Evolutionary conservation across 2,888 invertebrate species (phyloP).

Genomic region (Epistrophe eligans): DNA sequence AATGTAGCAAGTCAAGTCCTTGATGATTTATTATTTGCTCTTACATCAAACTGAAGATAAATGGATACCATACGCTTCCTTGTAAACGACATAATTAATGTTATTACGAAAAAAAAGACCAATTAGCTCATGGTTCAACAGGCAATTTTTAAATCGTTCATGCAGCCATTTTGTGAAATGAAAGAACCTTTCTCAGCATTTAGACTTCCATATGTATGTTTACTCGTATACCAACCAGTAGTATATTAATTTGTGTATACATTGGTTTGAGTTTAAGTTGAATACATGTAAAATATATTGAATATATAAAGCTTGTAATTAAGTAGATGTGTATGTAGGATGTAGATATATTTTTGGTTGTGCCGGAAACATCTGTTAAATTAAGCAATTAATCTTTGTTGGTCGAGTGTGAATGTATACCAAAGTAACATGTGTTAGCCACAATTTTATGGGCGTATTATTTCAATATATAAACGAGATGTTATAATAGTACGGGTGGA

Average conservation of each 20-base stretch:
- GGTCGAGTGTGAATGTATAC: conserved; percentile 25
- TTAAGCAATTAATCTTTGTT: conserved; percentile 41
- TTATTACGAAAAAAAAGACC: conserved; percentile 58
- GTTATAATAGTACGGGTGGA: background rate
- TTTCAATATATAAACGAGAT: background rate
- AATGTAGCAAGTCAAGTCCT: background rate
- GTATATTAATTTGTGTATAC: background rate
- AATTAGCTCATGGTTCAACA: conserved; percentile 65
- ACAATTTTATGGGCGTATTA: conserved; percentile 18
- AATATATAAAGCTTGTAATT: conserved; percentile 25
- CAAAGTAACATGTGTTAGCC: conserved; percentile 28
- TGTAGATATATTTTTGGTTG: conserved; percentile 18
- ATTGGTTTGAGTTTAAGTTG: background rate
- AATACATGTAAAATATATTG: background rate
- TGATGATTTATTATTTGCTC: conserved; percentile 19
- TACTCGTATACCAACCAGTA: background rate
- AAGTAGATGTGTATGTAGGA: background rate
- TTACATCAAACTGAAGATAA: conserved; percentile 6
- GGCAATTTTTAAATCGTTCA: conserved; percentile 64
- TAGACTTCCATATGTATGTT: too few relatives aligned
- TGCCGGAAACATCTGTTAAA: conserved; percentile 36
- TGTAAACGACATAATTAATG: conserved; percentile 39
- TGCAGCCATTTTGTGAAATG: conserved; percentile 16
- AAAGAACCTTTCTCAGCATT: background rate
- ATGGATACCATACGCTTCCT: conserved; percentile 43